These are phyloP conservation scores for Tragulus kanchil DNA, from an alignment of 2,113 vertebrate genomes.

Conservation along the genomic window DNA sequence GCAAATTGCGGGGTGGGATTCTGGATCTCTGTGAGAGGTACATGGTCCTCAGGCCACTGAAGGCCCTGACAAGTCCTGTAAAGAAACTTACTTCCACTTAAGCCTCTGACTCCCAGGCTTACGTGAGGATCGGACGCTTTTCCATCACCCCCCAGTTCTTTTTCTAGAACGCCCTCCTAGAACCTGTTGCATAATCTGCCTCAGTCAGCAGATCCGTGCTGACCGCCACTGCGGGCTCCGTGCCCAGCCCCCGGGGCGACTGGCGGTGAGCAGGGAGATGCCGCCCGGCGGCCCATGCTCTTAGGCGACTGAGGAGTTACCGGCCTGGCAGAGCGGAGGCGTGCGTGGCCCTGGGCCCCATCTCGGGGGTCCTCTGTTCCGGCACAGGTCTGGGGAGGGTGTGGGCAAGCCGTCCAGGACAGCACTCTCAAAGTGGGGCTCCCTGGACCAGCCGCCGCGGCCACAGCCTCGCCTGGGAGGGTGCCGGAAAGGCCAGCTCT, in stretches of 20 bases:
- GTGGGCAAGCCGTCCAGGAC: not conserved
- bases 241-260: not conserved
- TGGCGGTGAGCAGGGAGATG: not conserved
- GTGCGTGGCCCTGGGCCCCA: accelerated
- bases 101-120: not conserved
- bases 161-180: not conserved
- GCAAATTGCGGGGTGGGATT: accelerated
- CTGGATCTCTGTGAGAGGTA: not conserved
- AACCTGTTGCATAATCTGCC: not conserved
- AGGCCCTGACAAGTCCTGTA: not conserved
- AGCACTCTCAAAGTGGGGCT: not conserved
- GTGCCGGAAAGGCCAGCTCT: not conserved
- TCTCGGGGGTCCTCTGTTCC: not conserved
- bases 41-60: not conserved
- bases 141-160: not conserved
- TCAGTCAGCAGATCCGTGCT: no score
- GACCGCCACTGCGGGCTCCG: not conserved
- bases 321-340: not conserved
- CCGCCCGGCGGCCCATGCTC: accelerated
- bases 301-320: accelerated
- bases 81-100: not conserved
- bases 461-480: accelerated
- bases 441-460: not conserved
- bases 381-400: no score
- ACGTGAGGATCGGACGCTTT: not conserved